Evolutionary conservation across 1,140 invertebrate genomes (phyloP).

Genomic region (Brachionus koreanus): DNA sequence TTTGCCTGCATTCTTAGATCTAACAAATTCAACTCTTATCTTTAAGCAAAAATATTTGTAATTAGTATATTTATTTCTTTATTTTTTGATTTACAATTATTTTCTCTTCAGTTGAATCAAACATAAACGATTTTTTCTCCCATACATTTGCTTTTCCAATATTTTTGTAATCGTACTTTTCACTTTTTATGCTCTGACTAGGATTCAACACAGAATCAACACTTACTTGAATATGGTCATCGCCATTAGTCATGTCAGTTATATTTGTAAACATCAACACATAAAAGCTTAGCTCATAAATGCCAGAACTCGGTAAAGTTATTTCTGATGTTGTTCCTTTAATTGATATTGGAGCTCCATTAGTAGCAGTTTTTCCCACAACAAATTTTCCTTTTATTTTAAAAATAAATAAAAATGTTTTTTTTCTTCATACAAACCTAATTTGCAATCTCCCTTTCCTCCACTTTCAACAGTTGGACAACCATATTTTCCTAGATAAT

Average conservation of each 20-base stretch:
- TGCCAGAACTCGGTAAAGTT: background rate
- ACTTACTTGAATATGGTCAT: slow-evolving; percentile 1
- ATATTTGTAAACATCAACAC: slow-evolving; percentile 15
- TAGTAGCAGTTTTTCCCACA: background rate
- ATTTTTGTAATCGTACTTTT: slow-evolving; percentile 15
- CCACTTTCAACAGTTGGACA: background rate
- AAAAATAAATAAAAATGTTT: background rate
- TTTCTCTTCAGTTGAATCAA: background rate
- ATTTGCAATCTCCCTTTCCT: background rate
- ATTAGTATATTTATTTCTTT: background rate
- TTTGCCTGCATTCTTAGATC: background rate
- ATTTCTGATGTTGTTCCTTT: background rate
- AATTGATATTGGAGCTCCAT: background rate
- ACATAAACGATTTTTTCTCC: background rate
- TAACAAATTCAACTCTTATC: background rate
- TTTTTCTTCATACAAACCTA: background rate
- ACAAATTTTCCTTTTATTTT: slow-evolving; percentile 8
- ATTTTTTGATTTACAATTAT: background rate
- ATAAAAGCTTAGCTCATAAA: slow-evolving; percentile 6
- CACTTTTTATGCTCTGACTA: background rate
- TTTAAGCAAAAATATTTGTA: background rate
- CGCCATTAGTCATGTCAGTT: background rate
- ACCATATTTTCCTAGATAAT: background rate
- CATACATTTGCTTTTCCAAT: background rate
- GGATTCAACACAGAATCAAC: background rate